phyloP scores from a whole-genome alignment of 2,888 invertebrate genomes.

The Smittia aterrima region DNA sequence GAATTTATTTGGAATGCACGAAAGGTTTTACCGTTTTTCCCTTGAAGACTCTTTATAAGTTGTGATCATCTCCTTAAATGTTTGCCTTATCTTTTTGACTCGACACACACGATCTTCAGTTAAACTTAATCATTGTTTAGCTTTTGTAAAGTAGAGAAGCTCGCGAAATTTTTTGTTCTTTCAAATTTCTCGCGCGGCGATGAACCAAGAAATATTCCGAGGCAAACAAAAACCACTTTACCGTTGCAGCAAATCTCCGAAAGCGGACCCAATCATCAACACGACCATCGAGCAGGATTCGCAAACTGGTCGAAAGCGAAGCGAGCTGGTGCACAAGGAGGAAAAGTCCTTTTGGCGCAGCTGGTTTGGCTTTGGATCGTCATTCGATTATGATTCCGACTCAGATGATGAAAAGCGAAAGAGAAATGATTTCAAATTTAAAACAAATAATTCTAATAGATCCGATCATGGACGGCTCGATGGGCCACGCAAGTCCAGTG shows the following conservation, averaged over 20 bases:
- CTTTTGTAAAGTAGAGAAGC: background rate
- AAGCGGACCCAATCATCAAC: background rate
- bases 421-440: constrained; percentile 29
- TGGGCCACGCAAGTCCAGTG: constrained; percentile 33
- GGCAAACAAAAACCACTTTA: constrained; percentile 19
- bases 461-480: background rate
- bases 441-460: constrained; percentile 30
- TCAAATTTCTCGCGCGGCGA: background rate
- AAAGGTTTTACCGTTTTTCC: background rate
- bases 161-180: background rate
- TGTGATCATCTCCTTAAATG: background rate
- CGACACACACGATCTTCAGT: background rate
- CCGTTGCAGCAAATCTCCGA: constrained; percentile 7
- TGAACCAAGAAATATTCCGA: background rate
- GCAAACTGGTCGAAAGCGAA: constrained; percentile 22
- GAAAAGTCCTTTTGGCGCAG: constrained; percentile 39
- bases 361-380: constrained; percentile 40
- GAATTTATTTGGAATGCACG: background rate
- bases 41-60: background rate
- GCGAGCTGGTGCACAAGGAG: constrained; percentile 29
- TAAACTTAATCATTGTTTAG: background rate
- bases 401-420: constrained; percentile 26
- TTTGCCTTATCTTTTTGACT: background rate
- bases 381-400: constrained; percentile 26
- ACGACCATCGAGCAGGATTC: background rate